Evolutionary conservation across 2,797 vertebrate genomes (phyloP).

Genomic region (Cynodonichthys magdalenae): DNA sequence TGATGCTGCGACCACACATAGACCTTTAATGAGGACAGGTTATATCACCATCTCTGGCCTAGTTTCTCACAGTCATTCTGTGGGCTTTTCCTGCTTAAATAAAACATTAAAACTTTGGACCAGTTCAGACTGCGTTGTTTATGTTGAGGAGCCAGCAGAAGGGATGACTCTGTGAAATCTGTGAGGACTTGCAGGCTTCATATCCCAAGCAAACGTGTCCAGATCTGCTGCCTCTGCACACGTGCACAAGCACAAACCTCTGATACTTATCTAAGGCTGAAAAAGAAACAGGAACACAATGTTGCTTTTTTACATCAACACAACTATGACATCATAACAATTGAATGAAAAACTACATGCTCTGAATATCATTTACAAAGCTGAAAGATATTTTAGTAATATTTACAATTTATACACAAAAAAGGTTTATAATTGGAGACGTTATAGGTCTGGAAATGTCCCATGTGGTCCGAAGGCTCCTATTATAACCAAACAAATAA

Average conservation of each 20-base stretch:
- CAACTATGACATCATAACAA: neutral
- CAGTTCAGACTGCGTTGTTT: neutral
- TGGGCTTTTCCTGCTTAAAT: neutral
- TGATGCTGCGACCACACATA: conserved; percentile 13
- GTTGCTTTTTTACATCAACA: neutral
- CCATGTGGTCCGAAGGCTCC: too few relatives aligned
- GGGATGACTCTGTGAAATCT: conserved; percentile 32
- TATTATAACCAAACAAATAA: neutral
- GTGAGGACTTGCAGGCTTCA: conserved; percentile 32
- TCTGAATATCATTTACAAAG: too few relatives aligned
- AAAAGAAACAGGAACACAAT: neutral
- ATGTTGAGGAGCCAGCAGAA: conserved; percentile 1
- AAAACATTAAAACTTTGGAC: neutral
- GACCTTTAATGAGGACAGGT: conserved; percentile 9
- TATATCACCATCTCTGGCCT: conserved; percentile 11
- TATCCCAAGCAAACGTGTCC: conserved; percentile 57
- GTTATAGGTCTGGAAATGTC: too few relatives aligned
- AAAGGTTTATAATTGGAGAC: too few relatives aligned
- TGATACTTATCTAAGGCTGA: conserved; percentile 6
- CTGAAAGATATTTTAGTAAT: too few relatives aligned
- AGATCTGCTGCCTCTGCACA: conserved; percentile 43
- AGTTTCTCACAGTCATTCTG: neutral
- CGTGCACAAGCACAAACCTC: neutral
- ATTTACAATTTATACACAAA: too few relatives aligned
- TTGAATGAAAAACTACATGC: too few relatives aligned